These are phyloP conservation scores for Zophobas atratus DNA, from an alignment of 1,140 invertebrate genomes.

Conservation along the genomic window DNA sequence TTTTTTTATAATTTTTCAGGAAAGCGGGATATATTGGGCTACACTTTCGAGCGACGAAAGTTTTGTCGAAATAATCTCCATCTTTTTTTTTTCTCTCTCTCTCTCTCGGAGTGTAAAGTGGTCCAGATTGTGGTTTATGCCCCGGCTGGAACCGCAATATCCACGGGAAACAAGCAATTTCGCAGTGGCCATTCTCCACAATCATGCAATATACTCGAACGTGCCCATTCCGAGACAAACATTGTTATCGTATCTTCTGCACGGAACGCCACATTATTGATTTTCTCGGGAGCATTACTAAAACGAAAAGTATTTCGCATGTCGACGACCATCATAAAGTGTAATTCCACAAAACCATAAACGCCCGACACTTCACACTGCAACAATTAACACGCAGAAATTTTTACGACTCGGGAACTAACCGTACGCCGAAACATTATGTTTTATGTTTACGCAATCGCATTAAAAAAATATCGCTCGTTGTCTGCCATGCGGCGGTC, in stretches of 20 bases:
- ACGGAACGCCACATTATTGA: not conserved
- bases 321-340: not conserved
- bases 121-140: no score
- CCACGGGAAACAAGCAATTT: no score
- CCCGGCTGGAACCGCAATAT: no score
- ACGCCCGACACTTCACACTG: not conserved
- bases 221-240: no score
- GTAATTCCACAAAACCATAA: not conserved
- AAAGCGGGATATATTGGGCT: no score
- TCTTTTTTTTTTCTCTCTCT: no score
- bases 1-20: no score
- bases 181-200: no score
- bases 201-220: no score
- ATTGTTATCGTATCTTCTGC: not conserved
- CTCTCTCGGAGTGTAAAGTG: no score
- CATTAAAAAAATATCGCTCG: not conserved
- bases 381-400: not conserved
- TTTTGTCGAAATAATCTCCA: no score
- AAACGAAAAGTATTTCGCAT: not conserved
- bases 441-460: not conserved
- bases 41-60: no score
- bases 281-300: not conserved
- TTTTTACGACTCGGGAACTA: not conserved
- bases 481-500: not conserved
- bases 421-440: not conserved